Conservation (phyloP, 2,113 vertebrate genomes). For the Perca flavescens region DNA sequence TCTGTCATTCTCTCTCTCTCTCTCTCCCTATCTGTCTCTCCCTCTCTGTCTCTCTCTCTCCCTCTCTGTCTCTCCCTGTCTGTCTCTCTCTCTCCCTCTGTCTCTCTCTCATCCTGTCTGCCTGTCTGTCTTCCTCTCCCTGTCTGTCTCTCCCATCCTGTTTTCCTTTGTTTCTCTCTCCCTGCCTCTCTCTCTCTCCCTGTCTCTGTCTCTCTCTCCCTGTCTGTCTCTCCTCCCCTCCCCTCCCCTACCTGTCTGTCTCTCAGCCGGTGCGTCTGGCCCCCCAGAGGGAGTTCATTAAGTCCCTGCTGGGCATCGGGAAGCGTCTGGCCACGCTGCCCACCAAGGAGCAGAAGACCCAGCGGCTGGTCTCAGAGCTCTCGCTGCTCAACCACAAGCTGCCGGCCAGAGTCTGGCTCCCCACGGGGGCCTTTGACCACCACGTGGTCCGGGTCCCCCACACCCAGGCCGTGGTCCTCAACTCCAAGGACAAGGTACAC, state of each 20-base stretch:
- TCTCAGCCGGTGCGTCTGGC: slow-evolving; percentile 90
- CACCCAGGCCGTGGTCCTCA: slow-evolving; percentile 95
- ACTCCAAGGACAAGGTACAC: slow-evolving; percentile 94
- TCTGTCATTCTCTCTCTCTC: not conserved
- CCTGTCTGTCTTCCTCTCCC: not conserved
- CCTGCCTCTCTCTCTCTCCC: too few species aligned
- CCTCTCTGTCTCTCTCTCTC: not conserved
- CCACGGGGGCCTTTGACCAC: slow-evolving; percentile 92
- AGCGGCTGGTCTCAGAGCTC: slow-evolving; percentile 93
- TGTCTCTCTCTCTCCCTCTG: not conserved
- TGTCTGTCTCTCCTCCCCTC: rapidly evolving
- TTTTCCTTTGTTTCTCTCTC: too few species aligned
- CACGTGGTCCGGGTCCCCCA: slow-evolving; percentile 95
- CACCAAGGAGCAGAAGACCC: slow-evolving; percentile 98
- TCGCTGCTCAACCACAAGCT: slow-evolving; percentile 97
- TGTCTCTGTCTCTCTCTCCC: too few species aligned
- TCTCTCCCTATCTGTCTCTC: not conserved
- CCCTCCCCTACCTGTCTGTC: not conserved
- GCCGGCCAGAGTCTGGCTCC: slow-evolving; percentile 93
- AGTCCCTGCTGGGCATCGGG: slow-evolving; percentile 94
- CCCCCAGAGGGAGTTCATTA: slow-evolving; percentile 95
- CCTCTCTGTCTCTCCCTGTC: too few species aligned
- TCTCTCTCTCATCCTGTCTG: too few species aligned
- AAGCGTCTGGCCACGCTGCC: slow-evolving; percentile 94
- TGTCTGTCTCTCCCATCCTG: not conserved